phyloP scores from a whole-genome alignment of 35 echinoderm and acorn worm species.

The Patiria miniata region DNA sequence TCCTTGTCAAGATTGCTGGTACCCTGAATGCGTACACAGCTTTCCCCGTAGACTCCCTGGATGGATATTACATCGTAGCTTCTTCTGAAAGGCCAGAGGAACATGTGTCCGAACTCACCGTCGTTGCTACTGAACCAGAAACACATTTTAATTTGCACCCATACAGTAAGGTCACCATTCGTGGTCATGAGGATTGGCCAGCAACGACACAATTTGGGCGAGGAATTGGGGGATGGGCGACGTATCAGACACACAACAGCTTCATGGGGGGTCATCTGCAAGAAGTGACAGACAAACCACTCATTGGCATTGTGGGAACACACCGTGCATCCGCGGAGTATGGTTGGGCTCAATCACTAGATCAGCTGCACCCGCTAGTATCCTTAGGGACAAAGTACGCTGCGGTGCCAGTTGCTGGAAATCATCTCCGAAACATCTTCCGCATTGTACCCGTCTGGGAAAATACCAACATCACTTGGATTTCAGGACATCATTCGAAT shows the following conservation, averaged over 20 bases:
- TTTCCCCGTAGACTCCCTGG: not conserved
- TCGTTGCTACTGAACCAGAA: not conserved
- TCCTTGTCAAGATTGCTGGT: not conserved
- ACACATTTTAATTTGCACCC: not conserved
- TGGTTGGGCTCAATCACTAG: not conserved
- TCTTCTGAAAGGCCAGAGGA: not conserved
- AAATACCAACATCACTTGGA: not conserved
- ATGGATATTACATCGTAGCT: not conserved
- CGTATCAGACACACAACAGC: not conserved
- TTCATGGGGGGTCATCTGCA: slow-evolving; percentile 2
- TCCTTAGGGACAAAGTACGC: not conserved
- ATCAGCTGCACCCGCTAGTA: not conserved
- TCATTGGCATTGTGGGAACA: not conserved
- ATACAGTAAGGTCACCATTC: not conserved
- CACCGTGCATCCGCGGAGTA: not conserved
- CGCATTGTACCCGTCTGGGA: not conserved
- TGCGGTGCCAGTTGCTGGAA: not conserved
- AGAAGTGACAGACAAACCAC: not conserved
- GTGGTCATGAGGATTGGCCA: not conserved
- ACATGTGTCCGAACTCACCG: slow-evolving; percentile 1
- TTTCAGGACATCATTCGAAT: not conserved
- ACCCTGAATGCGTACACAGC: not conserved
- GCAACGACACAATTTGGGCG: no score
- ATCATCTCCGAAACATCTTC: not conserved
- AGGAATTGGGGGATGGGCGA: not conserved